These are phyloP conservation scores for Scrobipalpa atriplicella DNA, from an alignment of 2,888 invertebrate species.

Conservation along the genomic window DNA sequence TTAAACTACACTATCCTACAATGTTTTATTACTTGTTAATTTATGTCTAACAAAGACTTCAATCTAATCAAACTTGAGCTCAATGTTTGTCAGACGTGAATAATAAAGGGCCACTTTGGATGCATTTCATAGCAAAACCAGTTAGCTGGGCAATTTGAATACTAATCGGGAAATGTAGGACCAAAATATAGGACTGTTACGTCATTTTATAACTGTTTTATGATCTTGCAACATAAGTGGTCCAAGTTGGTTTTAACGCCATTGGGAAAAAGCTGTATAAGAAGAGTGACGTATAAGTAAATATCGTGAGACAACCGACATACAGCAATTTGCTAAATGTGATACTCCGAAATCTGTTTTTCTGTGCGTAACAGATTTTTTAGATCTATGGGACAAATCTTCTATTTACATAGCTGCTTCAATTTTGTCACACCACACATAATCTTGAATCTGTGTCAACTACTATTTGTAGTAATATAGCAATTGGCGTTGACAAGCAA, in stretches of 20 bases:
- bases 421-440: slow-evolving; percentile 1
- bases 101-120: slow-evolving; percentile 48
- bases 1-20: neutral
- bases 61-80: slow-evolving; percentile 36
- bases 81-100: slow-evolving; percentile 39
- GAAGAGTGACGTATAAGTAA: no score
- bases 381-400: no score
- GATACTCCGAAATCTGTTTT: no score
- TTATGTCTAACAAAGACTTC: slow-evolving; percentile 28
- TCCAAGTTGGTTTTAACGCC: slow-evolving; percentile 21
- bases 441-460: slow-evolving; percentile 45
- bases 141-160: slow-evolving; percentile 46
- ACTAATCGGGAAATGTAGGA: slow-evolving; percentile 43
- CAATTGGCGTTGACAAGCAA: neutral
- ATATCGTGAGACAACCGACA: no score
- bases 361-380: no score
- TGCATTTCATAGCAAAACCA: slow-evolving; percentile 45
- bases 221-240: slow-evolving; percentile 34
- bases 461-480: slow-evolving; percentile 45
- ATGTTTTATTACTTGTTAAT: neutral
- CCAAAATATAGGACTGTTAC: slow-evolving; percentile 49
- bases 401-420: no score
- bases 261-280: no score
- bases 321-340: no score
- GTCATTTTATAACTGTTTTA: slow-evolving; percentile 42